Conservation (phyloP, 1,140 invertebrate species). For the Mya arenaria region DNA sequence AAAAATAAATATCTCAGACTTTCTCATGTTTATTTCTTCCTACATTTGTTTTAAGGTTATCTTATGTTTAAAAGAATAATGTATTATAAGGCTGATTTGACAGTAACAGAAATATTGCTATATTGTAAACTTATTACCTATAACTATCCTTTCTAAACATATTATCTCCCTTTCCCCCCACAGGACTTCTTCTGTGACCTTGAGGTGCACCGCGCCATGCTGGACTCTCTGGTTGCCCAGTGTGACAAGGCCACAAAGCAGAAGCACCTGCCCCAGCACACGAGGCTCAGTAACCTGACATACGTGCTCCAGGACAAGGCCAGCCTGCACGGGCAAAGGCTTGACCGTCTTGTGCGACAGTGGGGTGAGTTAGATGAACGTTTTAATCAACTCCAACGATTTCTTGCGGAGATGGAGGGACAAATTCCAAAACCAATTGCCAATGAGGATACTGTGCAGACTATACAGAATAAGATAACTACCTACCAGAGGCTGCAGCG, state of each 20-base stretch:
- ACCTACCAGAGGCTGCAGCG: slow-evolving; percentile 71
- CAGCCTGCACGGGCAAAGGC: slow-evolving; percentile 74
- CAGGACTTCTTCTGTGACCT: slow-evolving; percentile 80
- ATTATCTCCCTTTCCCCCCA: slow-evolving; percentile 17
- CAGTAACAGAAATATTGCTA: too few species aligned
- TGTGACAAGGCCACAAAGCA: slow-evolving; percentile 71
- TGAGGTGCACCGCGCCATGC: slow-evolving; percentile 75
- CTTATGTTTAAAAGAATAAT: too few species aligned
- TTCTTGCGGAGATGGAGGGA: slow-evolving; percentile 64
- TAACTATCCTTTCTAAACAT: not conserved
- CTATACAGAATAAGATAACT: slow-evolving; percentile 70
- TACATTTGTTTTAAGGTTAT: too few species aligned
- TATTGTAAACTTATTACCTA: too few species aligned
- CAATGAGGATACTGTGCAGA: slow-evolving; percentile 68
- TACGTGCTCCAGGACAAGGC: slow-evolving; percentile 77
- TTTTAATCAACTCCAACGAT: slow-evolving; percentile 61
- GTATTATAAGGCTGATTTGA: too few species aligned
- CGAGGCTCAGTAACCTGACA: slow-evolving; percentile 72
- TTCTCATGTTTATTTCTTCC: too few species aligned
- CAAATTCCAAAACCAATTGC: slow-evolving; percentile 69
- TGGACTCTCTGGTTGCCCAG: slow-evolving; percentile 75
- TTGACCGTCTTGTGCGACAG: slow-evolving; percentile 72
- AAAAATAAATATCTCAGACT: too few species aligned
- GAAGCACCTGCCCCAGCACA: slow-evolving; percentile 67
- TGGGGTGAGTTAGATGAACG: slow-evolving; percentile 76